Evolutionary conservation across 2,113 vertebrate genomes (phyloP).

Genomic region (Amphiprion ocellaris): DNA sequence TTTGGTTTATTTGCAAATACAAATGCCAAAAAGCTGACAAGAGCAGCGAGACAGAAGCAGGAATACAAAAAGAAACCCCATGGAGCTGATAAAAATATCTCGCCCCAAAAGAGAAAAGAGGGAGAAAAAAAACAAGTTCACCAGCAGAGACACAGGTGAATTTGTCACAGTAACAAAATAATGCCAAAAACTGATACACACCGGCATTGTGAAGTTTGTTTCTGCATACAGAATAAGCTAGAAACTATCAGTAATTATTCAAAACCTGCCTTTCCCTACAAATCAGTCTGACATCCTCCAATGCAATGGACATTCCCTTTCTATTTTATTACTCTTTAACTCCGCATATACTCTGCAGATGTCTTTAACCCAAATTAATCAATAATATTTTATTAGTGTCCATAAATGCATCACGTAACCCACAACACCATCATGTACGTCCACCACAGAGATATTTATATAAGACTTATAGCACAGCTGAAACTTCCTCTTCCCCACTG

Average conservation of each 20-base stretch:
- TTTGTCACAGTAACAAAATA: conserved; percentile 54
- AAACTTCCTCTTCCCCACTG: conserved; percentile 29
- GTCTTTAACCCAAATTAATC: no score
- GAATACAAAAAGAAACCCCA: conserved; percentile 64
- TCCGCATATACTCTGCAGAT: no score
- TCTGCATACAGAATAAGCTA: conserved; percentile 1
- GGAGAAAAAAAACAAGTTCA: conserved; percentile 47
- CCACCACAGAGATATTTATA: neutral
- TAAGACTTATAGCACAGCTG: neutral
- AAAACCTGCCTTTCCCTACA: neutral
- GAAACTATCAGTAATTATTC: neutral
- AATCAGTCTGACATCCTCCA: no score
- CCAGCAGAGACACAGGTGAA: conserved; percentile 52
- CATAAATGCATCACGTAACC: no score
- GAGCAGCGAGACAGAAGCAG: conserved; percentile 36
- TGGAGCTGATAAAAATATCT: conserved; percentile 74
- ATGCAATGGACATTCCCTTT: neutral
- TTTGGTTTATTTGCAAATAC: conserved; percentile 47
- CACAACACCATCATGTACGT: neutral
- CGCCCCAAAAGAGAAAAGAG: conserved; percentile 58
- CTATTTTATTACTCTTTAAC: neutral
- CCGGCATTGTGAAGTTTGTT: neutral
- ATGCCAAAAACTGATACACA: conserved; percentile 22
- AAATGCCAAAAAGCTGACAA: conserved; percentile 61
- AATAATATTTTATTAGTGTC: no score